phyloP scores from a whole-genome alignment of 2,113 vertebrate species.

The Daphoenositta chrysoptera region DNA sequence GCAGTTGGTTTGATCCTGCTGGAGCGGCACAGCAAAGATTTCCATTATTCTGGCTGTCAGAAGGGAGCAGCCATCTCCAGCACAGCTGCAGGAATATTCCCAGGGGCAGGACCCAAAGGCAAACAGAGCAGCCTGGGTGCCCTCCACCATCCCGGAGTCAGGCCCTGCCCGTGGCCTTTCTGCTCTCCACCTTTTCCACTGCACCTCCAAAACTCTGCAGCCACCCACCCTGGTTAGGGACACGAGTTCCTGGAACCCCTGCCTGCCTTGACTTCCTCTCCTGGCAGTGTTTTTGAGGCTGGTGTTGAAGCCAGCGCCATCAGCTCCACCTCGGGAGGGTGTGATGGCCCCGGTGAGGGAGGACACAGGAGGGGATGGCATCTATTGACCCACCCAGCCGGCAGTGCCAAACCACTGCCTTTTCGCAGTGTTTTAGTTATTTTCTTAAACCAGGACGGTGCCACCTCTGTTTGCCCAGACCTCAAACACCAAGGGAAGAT shows the following conservation, averaged over 20 bases:
- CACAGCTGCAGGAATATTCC: neutral
- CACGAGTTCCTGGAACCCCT: neutral
- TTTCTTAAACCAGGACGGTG: neutral
- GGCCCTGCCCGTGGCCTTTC: neutral
- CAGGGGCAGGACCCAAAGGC: neutral
- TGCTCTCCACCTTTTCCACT: neutral
- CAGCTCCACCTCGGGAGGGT: neutral
- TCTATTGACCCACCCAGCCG: rapidly evolving
- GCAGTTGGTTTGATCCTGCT: neutral
- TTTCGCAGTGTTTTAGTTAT: neutral
- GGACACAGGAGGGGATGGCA: neutral
- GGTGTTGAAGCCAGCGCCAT: neutral
- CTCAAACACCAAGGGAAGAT: rapidly evolving
- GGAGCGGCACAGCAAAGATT: neutral
- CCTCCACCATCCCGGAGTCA: neutral
- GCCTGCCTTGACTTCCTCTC: neutral
- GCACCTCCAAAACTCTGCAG: neutral
- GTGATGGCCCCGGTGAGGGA: neutral
- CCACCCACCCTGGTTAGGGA: rapidly evolving
- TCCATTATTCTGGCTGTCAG: neutral
- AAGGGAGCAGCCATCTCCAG: neutral
- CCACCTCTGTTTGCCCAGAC: neutral
- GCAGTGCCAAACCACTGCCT: neutral
- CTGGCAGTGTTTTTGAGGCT: neutral
- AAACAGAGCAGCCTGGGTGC: neutral